Evolutionary conservation across 2,797 vertebrate species (phyloP), one percentile per base, ranked within the genome.

Genomic region (Pogonophryne albipinna): DNA sequence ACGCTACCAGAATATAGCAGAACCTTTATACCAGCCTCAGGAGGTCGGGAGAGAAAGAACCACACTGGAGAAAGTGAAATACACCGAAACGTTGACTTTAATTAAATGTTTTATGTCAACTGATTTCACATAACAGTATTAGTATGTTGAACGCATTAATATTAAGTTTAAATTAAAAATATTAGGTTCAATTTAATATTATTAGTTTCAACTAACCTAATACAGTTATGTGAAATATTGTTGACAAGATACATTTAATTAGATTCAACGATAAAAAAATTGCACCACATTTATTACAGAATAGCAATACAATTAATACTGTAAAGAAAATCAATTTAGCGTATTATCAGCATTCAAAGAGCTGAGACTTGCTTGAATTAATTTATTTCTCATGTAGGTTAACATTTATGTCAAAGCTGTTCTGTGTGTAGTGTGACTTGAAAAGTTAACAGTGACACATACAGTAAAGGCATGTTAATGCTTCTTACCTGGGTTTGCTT

Each of bases 1-100:
- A 78, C 38, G 47, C 27, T 11, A 70, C 42, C 51, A 70, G 14
- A 66, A 72, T 46, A 76, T 9, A 45, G 53, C 49, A 66, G 41
- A 71, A 46, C 10, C 50, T 66, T 66, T 55, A 20, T 59, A 45
- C n/a, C 46, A 64, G 31, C 23, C 19, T 61, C 45, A 57, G 34
- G 47, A 66, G 42, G 71, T 70, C 71, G 67, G 46, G 20, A 49
- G 55, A 61, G 51, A 55, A 74, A 38, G 41, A 52, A 19, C 6
- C 27, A 17, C 5, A 10, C 57, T 55, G 45, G 60, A 51, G 53
- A 16, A 61, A 49, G 31, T 63, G 2, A 57, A 63, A 62, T 12
- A 8, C 4, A 17, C 4, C 16, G 20, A 27, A 27, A 27, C 27
- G 27, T 27, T 5, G 27, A 27, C 27, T 27, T 27, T 27, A 27